Base-by-base conservation (phyloP, 2,797 vertebrate genomes). In the Acanthiza pusilla region DNA sequence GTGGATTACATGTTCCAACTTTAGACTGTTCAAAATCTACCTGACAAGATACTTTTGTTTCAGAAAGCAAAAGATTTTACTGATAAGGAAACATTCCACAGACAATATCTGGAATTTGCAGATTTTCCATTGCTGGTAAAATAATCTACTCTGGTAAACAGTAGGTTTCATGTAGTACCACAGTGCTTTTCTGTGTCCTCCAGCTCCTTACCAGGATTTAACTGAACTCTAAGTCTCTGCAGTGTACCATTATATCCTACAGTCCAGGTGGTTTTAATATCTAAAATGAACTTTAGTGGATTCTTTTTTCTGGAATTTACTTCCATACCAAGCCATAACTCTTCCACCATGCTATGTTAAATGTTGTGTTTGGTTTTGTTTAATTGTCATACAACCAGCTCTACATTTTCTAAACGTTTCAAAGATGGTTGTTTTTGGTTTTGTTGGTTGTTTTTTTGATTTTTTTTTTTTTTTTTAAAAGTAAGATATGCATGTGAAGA, bases 361-460 rank as follows among this genome's bases (percentile, higher is more conserved):
- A 36, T 45, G 9, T 16, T 29, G 5, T 55, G 22, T 23, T 95
- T 50, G 26, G 4, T 60, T 88, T 88, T 78, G 13, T 66, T 85
- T 62, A 65, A 65, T 81, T 82, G 14, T 40, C 42, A n/a, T 38
- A n/a, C 32, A 79, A 67, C 26, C 26, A 60, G 20, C 18, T 85
- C 16, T 48, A 36, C 14, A 51, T 82, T 91, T 96, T 74, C 50
- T 74, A 55, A 61, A 65, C 40, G 8, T 82, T 85, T 85, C 74
- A 71, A 76, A 81, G 51, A 60, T 43, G 13, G 7, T 19, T 38
- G 5, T 18, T 65, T 47, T 66, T 22, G 3, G 12, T 9, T 78
- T 71, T 48, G 2, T 51, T 72, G 29, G 32, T 30, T 1, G 7
- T 0, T 14, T 61, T 75, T 30, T 45, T 6, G 1, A 8, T 36